Evolutionary conservation across 2,797 vertebrate species (phyloP), one percentile per base, ranked within the genome.

Genomic region (Pangasius djambal): DNA sequence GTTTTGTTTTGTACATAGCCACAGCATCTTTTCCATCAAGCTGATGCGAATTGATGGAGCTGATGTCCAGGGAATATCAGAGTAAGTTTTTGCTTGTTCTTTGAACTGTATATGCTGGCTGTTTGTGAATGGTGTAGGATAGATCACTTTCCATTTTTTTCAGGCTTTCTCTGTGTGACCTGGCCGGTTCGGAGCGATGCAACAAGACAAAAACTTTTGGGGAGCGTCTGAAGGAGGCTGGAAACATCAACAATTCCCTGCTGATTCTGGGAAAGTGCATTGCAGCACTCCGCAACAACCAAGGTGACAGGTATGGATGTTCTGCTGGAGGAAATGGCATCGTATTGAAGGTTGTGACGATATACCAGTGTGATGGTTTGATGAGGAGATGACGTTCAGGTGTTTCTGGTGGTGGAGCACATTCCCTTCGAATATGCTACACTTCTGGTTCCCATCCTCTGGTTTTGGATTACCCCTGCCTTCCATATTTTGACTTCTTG

Each of bases 241-340:
- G 97, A 18, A 98, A 97, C 92, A 98, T 99, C 31, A 99, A 98
- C 93, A 98, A 96, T 91, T 98, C 98, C 6, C 95, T 98, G 90
- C 97, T 98, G 87, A 98, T 97, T 87, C 95, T 99, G 92, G 98
- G 97, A 74, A 99, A 98, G 91, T 98, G 97, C 90, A 98, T 99
- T 92, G 95, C 94, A 31, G 97, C 96, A 0, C 88, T 98, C 6
- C 96, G 97, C 48, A 97, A 96, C 94, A 97, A 95, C 91, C 97
- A 97, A 92, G 94, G 94, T 4, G 96, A 97, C 18, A 93, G 96
- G 97, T 98, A 95, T 44, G 18, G n/a, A 55, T 83, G 50, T 25
- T 50, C 18, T 79, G 13, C 5, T 28, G 6, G 3, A 37, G 1
- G 40, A 63, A 83, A 40, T 63, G 37, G 34, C 34, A 18, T 28